A percentile compares a stretch with the other conserved stretches of the same genome.
phyloP scores from a whole-genome alignment of 2,888 invertebrate genomes.

The Trachelus stipa region DNA sequence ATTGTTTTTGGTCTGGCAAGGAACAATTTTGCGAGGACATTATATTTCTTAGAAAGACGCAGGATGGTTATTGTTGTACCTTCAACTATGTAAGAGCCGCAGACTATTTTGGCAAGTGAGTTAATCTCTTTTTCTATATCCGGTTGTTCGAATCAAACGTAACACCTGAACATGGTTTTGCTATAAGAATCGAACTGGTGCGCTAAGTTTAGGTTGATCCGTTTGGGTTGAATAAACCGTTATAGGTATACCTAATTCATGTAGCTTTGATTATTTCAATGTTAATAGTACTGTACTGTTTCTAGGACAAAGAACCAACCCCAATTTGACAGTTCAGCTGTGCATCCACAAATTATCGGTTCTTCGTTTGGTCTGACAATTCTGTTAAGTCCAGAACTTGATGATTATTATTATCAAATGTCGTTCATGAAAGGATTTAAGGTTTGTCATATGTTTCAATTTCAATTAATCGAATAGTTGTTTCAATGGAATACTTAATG shows the following conservation, averaged over 20 bases:
- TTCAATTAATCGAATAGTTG: no score
- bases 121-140: slow-evolving; percentile 29
- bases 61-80: slow-evolving; percentile 72
- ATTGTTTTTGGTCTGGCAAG: slow-evolving; percentile 69
- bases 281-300: no score
- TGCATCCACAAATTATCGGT: no score
- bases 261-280: no score
- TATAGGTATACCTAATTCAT: no score
- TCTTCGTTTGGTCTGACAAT: slow-evolving; percentile 68
- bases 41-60: slow-evolving; percentile 71
- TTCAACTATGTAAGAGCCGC: slow-evolving; percentile 70
- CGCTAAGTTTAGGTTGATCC: no score
- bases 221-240: no score
- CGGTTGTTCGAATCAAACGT: neutral
- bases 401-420: slow-evolving; percentile 72
- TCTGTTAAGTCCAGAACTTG: slow-evolving; percentile 69
- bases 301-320: no score
- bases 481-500: no score
- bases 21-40: slow-evolving; percentile 67
- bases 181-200: no score
- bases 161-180: no score
- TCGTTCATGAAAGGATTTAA: slow-evolving; percentile 70
- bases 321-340: no score
- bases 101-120: slow-evolving; percentile 64
- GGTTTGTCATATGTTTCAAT: slow-evolving; percentile 53